phyloP scores from a whole-genome alignment of 2,888 invertebrate genomes.

The Phaedon cochleariae region DNA sequence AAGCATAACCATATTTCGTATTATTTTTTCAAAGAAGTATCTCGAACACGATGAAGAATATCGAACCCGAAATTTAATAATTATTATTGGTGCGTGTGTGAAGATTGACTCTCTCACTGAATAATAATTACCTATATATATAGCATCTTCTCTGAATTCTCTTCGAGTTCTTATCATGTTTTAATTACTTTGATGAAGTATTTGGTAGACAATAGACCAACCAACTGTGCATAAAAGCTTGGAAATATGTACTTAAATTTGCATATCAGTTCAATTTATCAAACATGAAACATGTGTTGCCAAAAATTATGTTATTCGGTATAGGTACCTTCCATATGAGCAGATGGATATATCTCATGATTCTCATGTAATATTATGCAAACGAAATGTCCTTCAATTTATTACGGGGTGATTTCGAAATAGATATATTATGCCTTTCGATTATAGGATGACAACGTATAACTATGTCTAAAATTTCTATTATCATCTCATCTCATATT shows the following conservation, averaged over 20 bases:
- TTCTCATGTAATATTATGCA: neutral
- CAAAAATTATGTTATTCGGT: neutral
- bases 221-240: neutral
- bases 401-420: neutral
- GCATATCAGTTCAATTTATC: constrained; percentile 1
- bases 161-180: neutral
- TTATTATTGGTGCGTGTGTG: too few relatives aligned
- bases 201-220: neutral
- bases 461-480: too few relatives aligned
- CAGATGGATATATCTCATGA: neutral
- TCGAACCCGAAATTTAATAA: too few relatives aligned
- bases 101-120: too few relatives aligned
- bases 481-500: too few relatives aligned
- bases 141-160: neutral
- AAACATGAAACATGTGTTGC: neutral
- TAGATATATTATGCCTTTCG: too few relatives aligned
- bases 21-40: too few relatives aligned
- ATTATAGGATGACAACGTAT: too few relatives aligned
- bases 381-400: neutral
- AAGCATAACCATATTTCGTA: too few relatives aligned
- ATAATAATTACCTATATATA: too few relatives aligned
- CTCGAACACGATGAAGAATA: too few relatives aligned
- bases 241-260: neutral
- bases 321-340: neutral
- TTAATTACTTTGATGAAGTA: neutral